Conservation (phyloP, 2,888 invertebrate genomes). For the Drosophila paramelanica region DNA sequence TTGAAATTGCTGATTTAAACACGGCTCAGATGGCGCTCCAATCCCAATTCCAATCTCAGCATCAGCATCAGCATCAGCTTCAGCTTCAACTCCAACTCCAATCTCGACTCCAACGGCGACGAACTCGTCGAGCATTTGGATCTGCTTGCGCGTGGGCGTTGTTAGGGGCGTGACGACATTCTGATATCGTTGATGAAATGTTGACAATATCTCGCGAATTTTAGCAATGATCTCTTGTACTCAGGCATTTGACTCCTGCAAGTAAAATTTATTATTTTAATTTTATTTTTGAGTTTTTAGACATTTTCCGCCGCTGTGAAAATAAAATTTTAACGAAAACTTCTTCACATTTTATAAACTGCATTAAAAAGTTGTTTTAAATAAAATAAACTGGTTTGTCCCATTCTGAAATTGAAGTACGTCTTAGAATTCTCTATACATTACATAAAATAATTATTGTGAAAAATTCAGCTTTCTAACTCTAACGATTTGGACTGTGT, state of each 20-base stretch:
- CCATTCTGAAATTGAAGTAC: too few relatives aligned
- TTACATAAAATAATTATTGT: background rate
- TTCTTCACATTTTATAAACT: too few relatives aligned
- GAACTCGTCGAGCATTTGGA: slow-evolving; percentile 67
- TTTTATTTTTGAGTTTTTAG: too few relatives aligned
- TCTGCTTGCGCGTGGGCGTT: slow-evolving; percentile 82
- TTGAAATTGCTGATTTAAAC: slow-evolving; percentile 15
- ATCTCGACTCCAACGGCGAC: slow-evolving; percentile 42
- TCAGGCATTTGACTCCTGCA: slow-evolving; percentile 95
- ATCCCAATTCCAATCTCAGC: background rate
- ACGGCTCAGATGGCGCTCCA: slow-evolving; percentile 2
- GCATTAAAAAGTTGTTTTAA: too few relatives aligned
- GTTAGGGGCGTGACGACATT: slow-evolving; percentile 85
- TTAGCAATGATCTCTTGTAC: slow-evolving; percentile 94
- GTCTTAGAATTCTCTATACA: too few relatives aligned
- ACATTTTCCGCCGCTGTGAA: too few relatives aligned
- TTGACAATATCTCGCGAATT: slow-evolving; percentile 91
- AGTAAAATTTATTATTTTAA: slow-evolving; percentile 44
- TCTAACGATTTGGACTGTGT: background rate
- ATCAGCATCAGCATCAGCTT: background rate
- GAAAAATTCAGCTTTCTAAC: background rate
- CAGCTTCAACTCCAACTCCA: slow-evolving; percentile 9
- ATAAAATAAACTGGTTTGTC: too few relatives aligned
- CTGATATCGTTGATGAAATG: slow-evolving; percentile 87
- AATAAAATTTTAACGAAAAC: too few relatives aligned